Evolutionary conservation across 2,113 vertebrate species (phyloP).

Genomic region (Phalacrocorax carbo): DNA sequence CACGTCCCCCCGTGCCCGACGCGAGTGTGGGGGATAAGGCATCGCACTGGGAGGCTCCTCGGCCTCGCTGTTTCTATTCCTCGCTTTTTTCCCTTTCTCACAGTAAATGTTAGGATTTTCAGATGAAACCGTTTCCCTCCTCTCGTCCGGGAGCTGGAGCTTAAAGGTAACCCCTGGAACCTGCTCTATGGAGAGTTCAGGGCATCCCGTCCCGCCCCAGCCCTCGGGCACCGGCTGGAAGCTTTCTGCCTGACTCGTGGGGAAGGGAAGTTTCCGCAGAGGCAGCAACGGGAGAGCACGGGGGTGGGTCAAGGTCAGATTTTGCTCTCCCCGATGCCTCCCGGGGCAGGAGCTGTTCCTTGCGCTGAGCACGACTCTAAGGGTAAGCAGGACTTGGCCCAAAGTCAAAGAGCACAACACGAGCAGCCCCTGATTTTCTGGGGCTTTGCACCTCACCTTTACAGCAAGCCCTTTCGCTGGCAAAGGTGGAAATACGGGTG

Average conservation of each 20-base stretch:
- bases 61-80: not conserved
- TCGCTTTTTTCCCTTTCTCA: not conserved
- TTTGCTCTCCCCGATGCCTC: not conserved
- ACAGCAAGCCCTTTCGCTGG: not conserved
- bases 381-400: not conserved
- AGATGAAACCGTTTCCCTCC: rapidly evolving
- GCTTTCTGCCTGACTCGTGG: not conserved
- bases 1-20: too few relatives aligned
- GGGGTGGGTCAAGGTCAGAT: not conserved
- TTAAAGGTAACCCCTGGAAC: not conserved
- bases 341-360: not conserved
- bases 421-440: not conserved
- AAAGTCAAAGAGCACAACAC: not conserved
- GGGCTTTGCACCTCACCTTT: not conserved
- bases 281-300: not conserved
- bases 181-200: not conserved
- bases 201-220: not conserved
- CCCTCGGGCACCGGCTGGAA: not conserved
- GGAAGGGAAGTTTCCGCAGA: not conserved
- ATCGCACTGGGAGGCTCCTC: not conserved
- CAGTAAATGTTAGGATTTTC: not conserved
- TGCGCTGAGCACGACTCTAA: not conserved
- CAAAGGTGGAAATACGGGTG: not conserved
- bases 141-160: not conserved
- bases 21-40: not conserved